Conservation (phyloP, 2,888 invertebrate genomes). For the Podabrus alpinus region DNA sequence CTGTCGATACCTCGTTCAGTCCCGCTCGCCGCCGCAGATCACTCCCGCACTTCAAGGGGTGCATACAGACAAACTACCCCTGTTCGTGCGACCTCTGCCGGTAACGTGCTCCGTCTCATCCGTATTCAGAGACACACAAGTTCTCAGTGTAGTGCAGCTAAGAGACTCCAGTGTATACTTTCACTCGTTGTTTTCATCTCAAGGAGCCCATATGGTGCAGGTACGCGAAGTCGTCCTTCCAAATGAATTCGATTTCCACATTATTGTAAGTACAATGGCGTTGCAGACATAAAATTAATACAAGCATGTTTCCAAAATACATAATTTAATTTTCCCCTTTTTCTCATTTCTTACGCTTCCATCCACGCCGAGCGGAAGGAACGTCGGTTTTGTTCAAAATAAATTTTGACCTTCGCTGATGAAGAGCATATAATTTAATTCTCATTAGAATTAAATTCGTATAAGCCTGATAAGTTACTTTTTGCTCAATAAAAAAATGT, state of each 20-base stretch:
- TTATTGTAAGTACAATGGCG: slow-evolving; percentile 69
- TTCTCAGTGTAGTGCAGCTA: slow-evolving; percentile 24
- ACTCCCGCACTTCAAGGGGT: slow-evolving; percentile 45
- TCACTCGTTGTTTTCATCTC: slow-evolving; percentile 19
- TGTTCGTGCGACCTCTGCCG: slow-evolving; percentile 26
- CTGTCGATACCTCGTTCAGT: slow-evolving; percentile 45
- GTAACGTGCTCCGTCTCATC: slow-evolving; percentile 25
- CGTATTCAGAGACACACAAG: slow-evolving; percentile 20
- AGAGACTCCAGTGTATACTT: slow-evolving; percentile 26
- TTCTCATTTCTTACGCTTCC: not conserved
- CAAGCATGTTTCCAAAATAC: not conserved
- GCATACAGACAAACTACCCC: slow-evolving; percentile 41
- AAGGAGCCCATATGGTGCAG: slow-evolving; percentile 73
- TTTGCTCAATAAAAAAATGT: not conserved
- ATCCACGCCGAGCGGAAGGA: not conserved
- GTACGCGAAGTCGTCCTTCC: slow-evolving; percentile 80
- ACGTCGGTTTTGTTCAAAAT: not conserved
- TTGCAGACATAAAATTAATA: not conserved
- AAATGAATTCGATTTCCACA: slow-evolving; percentile 77
- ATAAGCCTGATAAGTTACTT: not conserved
- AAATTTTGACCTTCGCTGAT: not conserved
- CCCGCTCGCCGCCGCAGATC: slow-evolving; percentile 45
- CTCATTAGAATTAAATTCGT: not conserved
- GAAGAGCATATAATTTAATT: not conserved
- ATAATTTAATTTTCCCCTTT: not conserved